Evolutionary conservation across 2,888 invertebrate species (phyloP), one percentile per base, ranked within the genome.

Genomic region (Sinelater perroti): DNA sequence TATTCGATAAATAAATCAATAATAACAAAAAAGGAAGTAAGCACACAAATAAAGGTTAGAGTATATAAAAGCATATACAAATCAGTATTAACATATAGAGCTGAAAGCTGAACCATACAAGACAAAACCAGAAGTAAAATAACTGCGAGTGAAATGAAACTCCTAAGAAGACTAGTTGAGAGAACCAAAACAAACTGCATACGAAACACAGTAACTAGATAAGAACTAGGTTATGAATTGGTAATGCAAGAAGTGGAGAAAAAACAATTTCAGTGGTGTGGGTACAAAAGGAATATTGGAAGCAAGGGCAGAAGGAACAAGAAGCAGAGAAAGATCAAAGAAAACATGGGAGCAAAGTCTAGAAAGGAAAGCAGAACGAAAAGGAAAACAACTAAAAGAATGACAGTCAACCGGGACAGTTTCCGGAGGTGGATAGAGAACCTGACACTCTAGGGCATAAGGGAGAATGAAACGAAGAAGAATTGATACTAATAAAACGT

Each of bases 91-190:
- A 31, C 11, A 11, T 31, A 31, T 10, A 11, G 31, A 11, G 31
- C 31, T 7, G 4, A 31, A 11, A 31, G 31, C 31, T 31, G 31
- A n/a, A 31, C 31, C 7, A 31, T 31, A 31, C 4, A 31, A 31
- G 31, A 31, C 31, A 6, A 31, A 31, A 31, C 31, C 31, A 31
- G 31, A 31, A 31, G 31, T 11, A 31, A 31, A 31, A 31, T 31
- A n/a, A 31, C 31, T 6, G 31, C 31, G 11, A 31, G 31, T 11
- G 10, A 31, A 31, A 31, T 31, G 31, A 31, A 31, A 31, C 10
- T n/a, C 4, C 31, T 31, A 31, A 31, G 31, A 31, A 31, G 31
- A 31, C 31, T 31, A 31, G 31, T 31, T 31, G 31, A 11, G 5
- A 31, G 31, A 31, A 31, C 31, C 7, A 31, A 31, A 31, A 31